phyloP scores from a whole-genome alignment of 2,888 invertebrate genomes.

The Papilio protenor region DNA sequence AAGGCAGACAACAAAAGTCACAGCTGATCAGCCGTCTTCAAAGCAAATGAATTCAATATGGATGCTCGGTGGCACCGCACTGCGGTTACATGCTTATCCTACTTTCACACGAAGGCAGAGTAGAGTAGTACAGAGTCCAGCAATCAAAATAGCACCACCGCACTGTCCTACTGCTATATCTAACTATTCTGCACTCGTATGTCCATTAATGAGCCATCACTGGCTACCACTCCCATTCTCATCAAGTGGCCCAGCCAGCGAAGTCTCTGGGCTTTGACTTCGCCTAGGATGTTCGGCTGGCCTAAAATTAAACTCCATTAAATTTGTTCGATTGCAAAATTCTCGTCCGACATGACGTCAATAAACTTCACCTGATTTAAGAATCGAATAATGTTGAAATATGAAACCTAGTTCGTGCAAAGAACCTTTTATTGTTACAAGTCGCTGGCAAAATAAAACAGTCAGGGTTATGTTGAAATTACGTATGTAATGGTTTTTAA shows the following conservation, averaged over 20 bases:
- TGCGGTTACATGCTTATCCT: conserved; percentile 14
- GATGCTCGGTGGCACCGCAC: conserved; percentile 14
- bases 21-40: conserved; percentile 24
- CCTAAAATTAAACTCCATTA: neutral
- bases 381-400: neutral
- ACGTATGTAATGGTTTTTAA: too few relatives aligned
- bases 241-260: too few relatives aligned
- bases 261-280: too few relatives aligned
- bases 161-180: neutral
- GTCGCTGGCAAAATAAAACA: neutral
- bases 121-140: neutral
- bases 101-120: neutral
- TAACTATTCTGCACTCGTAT: neutral
- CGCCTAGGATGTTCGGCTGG: too few relatives aligned
- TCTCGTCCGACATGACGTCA: neutral
- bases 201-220: neutral
- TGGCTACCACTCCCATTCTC: too few relatives aligned
- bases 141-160: neutral
- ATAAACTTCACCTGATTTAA: neutral
- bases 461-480: neutral
- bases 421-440: neutral
- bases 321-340: neutral
- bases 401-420: neutral
- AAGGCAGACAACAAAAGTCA: conserved; percentile 7
- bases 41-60: conserved; percentile 26